phyloP scores from a whole-genome alignment of 37 sponge, comb jelly and placozoan species.

The Oscarella lobularis region DNA sequence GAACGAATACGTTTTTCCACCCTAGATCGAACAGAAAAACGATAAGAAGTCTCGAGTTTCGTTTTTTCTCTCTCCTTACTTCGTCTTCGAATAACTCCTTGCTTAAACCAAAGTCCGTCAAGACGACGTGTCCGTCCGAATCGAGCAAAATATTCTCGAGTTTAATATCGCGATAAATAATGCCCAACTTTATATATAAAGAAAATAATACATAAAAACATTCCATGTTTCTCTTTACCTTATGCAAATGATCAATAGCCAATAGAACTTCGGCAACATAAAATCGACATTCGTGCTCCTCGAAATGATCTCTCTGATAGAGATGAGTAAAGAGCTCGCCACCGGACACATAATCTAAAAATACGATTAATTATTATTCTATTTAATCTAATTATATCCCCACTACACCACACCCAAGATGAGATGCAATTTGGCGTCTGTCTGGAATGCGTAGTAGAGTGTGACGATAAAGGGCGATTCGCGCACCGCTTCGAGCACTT shows the following conservation, averaged over 20 bases:
- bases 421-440: constrained; percentile 86
- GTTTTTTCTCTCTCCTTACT: too few species aligned
- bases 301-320: constrained; percentile 63
- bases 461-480: constrained; percentile 94
- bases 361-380: too few species aligned
- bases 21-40: constrained; percentile 10
- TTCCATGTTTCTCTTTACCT: constrained; percentile 11
- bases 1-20: constrained; percentile 65
- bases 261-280: constrained; percentile 81
- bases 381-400: too few species aligned
- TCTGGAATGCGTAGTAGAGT: constrained; percentile 96
- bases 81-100: constrained; percentile 40
- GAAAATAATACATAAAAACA: constrained; percentile 2
- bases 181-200: constrained; percentile 55
- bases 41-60: too few species aligned
- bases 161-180: constrained; percentile 91
- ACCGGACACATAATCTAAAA: constrained; percentile 89
- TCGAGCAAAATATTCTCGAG: constrained; percentile 92
- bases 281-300: constrained; percentile 51
- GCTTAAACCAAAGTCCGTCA: constrained; percentile 95
- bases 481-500: constrained; percentile 79
- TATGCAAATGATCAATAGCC: constrained; percentile 82
- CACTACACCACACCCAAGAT: constrained; percentile 72
- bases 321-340: constrained; percentile 97
- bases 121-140: constrained; percentile 75